These are phyloP conservation scores for Neotoma lepida DNA, from an alignment of 2,113 vertebrate species.

Conservation along the genomic window DNA sequence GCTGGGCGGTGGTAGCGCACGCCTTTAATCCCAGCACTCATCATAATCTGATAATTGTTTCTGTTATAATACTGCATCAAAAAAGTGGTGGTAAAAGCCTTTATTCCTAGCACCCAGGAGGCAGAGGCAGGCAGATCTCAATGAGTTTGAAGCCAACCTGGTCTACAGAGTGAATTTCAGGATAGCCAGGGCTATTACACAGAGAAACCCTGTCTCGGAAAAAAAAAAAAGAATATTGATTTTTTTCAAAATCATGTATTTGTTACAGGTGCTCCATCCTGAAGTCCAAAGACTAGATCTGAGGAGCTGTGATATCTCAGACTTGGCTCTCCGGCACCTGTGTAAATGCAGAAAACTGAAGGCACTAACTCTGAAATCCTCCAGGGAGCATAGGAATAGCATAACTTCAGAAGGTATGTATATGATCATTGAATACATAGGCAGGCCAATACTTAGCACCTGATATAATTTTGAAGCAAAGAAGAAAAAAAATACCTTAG, in stretches of 20 bases:
- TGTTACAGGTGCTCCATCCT: slow-evolving; percentile 88
- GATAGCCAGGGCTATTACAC: no score
- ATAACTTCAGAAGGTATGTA: slow-evolving; percentile 89
- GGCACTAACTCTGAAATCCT: slow-evolving; percentile 86
- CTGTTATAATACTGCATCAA: background rate
- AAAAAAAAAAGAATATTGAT: background rate
- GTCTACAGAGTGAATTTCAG: background rate
- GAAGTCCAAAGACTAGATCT: slow-evolving; percentile 88
- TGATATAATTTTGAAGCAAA: slow-evolving; percentile 42
- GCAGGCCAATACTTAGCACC: background rate
- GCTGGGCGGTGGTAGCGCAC: no score
- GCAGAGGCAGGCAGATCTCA: background rate
- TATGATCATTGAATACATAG: slow-evolving; percentile 3
- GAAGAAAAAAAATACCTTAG: background rate
- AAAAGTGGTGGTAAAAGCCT: background rate
- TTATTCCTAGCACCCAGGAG: background rate
- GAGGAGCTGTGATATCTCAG: slow-evolving; percentile 89
- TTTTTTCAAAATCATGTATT: slow-evolving; percentile 62
- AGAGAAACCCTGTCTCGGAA: no score
- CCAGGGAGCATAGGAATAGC: slow-evolving; percentile 83
- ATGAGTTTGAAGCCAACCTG: background rate
- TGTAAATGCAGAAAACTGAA: slow-evolving; percentile 87
- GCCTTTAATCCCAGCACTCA: no score
- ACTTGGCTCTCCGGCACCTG: slow-evolving; percentile 86
- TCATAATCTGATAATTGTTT: background rate